These are phyloP conservation scores for Meteorus cinctellus DNA, from an alignment of 2,888 invertebrate species.

Conservation along the genomic window DNA sequence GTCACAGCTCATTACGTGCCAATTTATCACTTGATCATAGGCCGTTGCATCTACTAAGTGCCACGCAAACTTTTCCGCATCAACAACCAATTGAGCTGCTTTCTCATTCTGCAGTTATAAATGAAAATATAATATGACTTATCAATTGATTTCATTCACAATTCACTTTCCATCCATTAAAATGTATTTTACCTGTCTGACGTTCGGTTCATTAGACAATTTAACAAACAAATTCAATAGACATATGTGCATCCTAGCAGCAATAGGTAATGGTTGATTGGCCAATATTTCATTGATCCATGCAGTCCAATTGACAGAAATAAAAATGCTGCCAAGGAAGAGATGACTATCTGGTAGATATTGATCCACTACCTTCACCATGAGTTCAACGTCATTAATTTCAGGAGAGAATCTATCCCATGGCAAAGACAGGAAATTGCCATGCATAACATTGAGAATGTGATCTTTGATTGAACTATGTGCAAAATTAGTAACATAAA, in stretches of 20 bases:
- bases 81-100: slow-evolving; percentile 75
- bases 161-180: slow-evolving; percentile 2
- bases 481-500: slow-evolving; percentile 82
- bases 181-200: slow-evolving; percentile 75
- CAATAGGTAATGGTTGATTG: slow-evolving; percentile 70
- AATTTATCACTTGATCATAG: slow-evolving; percentile 81
- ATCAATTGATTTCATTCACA: slow-evolving; percentile 46
- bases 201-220: slow-evolving; percentile 82
- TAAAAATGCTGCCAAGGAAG: slow-evolving; percentile 82
- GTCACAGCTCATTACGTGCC: slow-evolving; percentile 85
- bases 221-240: slow-evolving; percentile 82
- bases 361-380: slow-evolving; percentile 80
- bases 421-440: slow-evolving; percentile 79
- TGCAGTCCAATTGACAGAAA: slow-evolving; percentile 79
- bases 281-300: slow-evolving; percentile 76
- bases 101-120: slow-evolving; percentile 69
- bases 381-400: slow-evolving; percentile 79
- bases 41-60: slow-evolving; percentile 77
- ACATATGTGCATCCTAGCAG: slow-evolving; percentile 77
- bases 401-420: slow-evolving; percentile 84
- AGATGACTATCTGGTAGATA: slow-evolving; percentile 82
- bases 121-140: slow-evolving; percentile 9
- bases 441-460: slow-evolving; percentile 79
- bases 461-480: slow-evolving; percentile 80
- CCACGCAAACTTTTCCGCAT: slow-evolving; percentile 81